Evolutionary conservation across 2,113 vertebrate genomes (phyloP).

Genomic region (Phyllostomus hastatus): DNA sequence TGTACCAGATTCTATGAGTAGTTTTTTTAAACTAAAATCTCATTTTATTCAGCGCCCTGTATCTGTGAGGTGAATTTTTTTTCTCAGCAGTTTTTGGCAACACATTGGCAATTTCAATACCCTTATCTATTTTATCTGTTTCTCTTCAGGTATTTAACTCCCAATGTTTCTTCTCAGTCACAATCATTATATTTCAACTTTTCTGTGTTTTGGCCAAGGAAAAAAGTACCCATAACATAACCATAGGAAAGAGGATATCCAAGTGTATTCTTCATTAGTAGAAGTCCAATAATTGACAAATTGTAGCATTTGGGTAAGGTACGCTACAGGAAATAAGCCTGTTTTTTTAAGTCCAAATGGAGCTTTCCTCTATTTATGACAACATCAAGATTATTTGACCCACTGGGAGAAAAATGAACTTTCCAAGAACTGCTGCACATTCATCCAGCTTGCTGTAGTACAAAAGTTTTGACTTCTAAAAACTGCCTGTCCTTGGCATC

Average conservation of each 20-base stretch:
- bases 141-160: background rate
- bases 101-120: background rate
- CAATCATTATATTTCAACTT: background rate
- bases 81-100: background rate
- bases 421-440: background rate
- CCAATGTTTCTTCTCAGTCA: background rate
- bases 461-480: background rate
- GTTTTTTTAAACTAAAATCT: background rate
- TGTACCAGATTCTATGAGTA: background rate
- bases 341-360: background rate
- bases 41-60: background rate
- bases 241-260: background rate
- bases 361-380: background rate
- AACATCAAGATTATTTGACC: background rate
- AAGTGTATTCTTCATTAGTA: background rate
- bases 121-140: background rate
- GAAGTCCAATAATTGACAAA: background rate
- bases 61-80: background rate
- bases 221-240: background rate
- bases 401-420: background rate
- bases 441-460: background rate
- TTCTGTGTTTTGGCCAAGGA: background rate
- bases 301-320: background rate
- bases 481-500: background rate
- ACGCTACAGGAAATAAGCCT: background rate